Evolutionary conservation across 2,797 vertebrate genomes (phyloP).

Genomic region (Dromococcyx pavoninus): DNA sequence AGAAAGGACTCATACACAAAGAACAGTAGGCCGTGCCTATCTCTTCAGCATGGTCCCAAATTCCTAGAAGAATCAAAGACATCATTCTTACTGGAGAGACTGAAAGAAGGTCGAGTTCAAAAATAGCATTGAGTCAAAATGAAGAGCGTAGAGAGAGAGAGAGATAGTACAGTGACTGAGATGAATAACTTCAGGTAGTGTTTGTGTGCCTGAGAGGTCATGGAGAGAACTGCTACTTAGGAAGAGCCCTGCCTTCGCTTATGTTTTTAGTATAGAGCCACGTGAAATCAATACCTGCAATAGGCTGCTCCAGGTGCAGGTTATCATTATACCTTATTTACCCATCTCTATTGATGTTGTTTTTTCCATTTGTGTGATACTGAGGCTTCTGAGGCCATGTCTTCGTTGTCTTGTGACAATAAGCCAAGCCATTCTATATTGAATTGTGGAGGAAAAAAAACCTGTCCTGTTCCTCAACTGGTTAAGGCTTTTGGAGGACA

Average conservation of each 20-base stretch:
- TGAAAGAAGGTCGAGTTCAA: constrained; percentile 11
- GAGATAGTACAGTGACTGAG: not conserved
- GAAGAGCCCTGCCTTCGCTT: not conserved
- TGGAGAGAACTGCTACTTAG: not conserved
- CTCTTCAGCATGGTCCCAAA: not conserved
- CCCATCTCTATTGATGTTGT: not conserved
- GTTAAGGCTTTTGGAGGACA: not conserved
- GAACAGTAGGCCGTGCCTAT: not conserved
- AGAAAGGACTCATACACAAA: not conserved
- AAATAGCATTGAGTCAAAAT: constrained; percentile 32
- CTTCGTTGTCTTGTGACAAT: not conserved
- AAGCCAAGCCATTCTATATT: not conserved
- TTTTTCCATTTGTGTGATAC: not conserved
- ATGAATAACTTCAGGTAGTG: constrained; percentile 5
- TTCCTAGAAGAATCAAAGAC: not conserved
- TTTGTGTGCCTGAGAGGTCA: not conserved
- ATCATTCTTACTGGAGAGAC: not conserved
- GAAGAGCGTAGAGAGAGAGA: not conserved
- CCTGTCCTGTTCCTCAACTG: not conserved
- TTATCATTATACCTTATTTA: not conserved
- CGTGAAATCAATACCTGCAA: not conserved
- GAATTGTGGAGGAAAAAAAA: not conserved
- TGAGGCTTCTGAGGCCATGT: not conserved
- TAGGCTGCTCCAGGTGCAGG: not conserved
- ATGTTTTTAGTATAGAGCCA: not conserved